Evolutionary conservation across 2,797 vertebrate genomes (phyloP), one percentile per base, ranked within the genome.

Genomic region (Antrozous pallidus): DNA sequence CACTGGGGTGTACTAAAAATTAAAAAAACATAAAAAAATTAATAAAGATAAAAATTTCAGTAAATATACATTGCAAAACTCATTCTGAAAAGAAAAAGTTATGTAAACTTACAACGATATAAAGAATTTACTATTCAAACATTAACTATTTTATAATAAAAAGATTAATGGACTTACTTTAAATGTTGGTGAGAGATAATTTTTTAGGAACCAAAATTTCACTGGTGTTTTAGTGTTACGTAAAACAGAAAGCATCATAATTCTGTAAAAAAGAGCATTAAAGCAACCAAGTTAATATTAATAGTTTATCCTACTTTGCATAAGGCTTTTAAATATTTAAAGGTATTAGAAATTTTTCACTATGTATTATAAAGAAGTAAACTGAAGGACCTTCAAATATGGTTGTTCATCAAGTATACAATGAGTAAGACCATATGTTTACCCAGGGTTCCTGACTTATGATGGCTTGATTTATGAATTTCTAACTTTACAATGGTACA

Each of bases 141-240:
- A 67, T 36, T 67, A 95, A 79, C 8, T 11, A 78, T 13, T 61
- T 31, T 93, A 87, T 81, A 8, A 71, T 18, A 54, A 94, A 56
- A 92, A 33, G 58, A 33, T 73, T 0, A 6, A 24, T 77, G 47
- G 33, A 95, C 97, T 96, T 98, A 99, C 99, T 98, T 99, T 99
- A 98, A 99, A 99, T 80, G 98, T 99, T 17, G 99, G 99, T 1
- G 99, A 99, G 80, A 99, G 99, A 95, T 99, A 99, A 97, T 99
- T 99, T 98, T 99, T 99, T 97, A 99, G 98, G 98, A 99, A 99
- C 99, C 99, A 99, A 97, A 99, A 99, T 97, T 99, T 99, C 97
- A 99, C 99, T 4, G 99, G 99, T 10, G 99, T 99, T 98, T 99
- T 98, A 88, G 99, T 99, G 94, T 99, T 98, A 78, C 97, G 98